These are phyloP conservation scores for Sarcophaga bullata DNA, from an alignment of 1,140 invertebrate species.

Conservation along the genomic window DNA sequence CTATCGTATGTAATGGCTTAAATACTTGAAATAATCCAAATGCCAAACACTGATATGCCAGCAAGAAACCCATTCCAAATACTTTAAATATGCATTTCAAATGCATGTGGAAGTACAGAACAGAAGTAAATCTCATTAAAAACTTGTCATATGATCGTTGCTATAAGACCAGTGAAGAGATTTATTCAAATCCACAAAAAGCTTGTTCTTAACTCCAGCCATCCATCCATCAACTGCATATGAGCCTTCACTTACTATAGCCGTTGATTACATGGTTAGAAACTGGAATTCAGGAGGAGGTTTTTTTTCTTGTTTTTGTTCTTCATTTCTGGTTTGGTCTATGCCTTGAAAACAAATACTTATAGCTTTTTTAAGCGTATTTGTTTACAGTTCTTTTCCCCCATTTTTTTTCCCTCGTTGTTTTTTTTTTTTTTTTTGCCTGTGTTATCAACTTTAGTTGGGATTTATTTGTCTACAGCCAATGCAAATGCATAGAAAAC, in stretches of 20 bases:
- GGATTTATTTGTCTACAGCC: slow-evolving; percentile 11
- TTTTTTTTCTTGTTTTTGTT: no score
- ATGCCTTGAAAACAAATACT: slow-evolving; percentile 13
- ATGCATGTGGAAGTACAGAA: no score
- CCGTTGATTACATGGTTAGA: no score
- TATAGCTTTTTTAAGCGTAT: slow-evolving; percentile 11
- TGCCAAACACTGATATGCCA: no score
- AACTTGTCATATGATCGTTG: not conserved
- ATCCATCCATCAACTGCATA: no score
- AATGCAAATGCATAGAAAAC: not conserved
- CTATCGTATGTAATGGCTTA: no score
- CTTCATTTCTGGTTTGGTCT: not conserved
- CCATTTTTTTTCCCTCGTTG: not conserved
- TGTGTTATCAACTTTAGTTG: not conserved
- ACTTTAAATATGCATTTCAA: no score
- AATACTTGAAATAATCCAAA: no score
- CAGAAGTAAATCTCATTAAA: not conserved
- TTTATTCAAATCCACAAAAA: not conserved
- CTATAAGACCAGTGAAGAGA: slow-evolving; percentile 3
- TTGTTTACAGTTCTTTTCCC: not conserved
- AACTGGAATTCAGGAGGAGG: no score
- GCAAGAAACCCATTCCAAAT: no score
- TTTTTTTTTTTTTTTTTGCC: not conserved
- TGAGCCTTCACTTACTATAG: no score
- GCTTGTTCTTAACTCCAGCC: no score